These are phyloP conservation scores for Mustelus asterias DNA, from an alignment of 2,113 vertebrate genomes.

Conservation along the genomic window DNA sequence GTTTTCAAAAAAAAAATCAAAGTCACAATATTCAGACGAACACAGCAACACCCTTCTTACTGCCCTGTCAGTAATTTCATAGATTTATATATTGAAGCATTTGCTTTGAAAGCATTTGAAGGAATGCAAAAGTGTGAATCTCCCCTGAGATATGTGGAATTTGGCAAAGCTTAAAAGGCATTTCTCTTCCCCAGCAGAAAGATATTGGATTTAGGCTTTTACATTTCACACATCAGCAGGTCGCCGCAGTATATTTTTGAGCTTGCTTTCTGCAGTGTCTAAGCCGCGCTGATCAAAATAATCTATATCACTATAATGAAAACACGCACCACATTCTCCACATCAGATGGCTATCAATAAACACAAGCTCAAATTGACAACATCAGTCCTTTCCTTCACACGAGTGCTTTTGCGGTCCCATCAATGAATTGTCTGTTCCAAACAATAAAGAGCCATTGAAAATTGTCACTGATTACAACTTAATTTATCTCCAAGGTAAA, in stretches of 20 bases:
- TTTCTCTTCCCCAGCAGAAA: slow-evolving; percentile 36
- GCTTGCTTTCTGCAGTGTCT: slow-evolving; percentile 26
- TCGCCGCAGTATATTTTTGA: slow-evolving; percentile 25
- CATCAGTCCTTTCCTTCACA: neutral
- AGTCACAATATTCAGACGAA: neutral
- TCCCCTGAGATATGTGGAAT: slow-evolving; percentile 37
- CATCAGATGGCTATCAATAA: slow-evolving; percentile 38
- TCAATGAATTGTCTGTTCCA: neutral
- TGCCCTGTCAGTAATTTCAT: slow-evolving; percentile 33
- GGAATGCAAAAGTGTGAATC: slow-evolving; percentile 38
- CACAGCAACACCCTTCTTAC: neutral
- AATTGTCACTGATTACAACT: neutral
- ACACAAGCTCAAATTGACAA: slow-evolving; percentile 38
- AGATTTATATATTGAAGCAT: slow-evolving; percentile 29
- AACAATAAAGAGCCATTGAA: slow-evolving; percentile 16
- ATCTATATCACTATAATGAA: slow-evolving; percentile 39
- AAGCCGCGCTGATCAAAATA: slow-evolving; percentile 38
- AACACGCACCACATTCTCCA: slow-evolving; percentile 37
- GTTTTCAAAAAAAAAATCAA: neutral
- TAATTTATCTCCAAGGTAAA: slow-evolving; percentile 26
- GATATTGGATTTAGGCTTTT: slow-evolving; percentile 41
- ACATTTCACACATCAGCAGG: slow-evolving; percentile 40
- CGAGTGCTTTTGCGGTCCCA: neutral
- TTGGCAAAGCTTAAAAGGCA: slow-evolving; percentile 33
- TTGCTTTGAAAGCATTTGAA: slow-evolving; percentile 38